phyloP scores from a whole-genome alignment of 1,140 invertebrate genomes.

The Habropoda laboriosa region DNA sequence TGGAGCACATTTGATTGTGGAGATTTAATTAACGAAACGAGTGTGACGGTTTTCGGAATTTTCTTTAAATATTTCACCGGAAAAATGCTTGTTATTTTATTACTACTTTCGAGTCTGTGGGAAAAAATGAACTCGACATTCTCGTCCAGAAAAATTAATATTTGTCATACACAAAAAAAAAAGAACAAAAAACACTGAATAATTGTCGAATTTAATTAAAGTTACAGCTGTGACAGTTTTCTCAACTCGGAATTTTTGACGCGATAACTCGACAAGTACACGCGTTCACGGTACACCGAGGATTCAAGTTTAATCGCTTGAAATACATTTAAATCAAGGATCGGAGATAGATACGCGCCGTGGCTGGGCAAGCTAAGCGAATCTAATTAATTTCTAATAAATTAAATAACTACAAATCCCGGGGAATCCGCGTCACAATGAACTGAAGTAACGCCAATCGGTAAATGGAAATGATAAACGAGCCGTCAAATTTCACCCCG shows the following conservation, averaged over 20 bases:
- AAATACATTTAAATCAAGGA: constrained; percentile 31
- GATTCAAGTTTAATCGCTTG: constrained; percentile 43
- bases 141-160: too few species aligned
- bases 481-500: not conserved
- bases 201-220: too few species aligned
- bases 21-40: too few species aligned
- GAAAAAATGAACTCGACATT: too few species aligned
- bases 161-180: too few species aligned
- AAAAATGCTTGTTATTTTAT: too few species aligned
- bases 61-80: too few species aligned
- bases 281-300: not conserved
- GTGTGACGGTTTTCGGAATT: too few species aligned
- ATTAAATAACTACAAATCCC: constrained; percentile 43
- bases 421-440: not conserved
- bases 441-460: not conserved
- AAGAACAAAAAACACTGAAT: too few species aligned
- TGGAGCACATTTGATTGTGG: too few species aligned
- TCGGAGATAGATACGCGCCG: not conserved
- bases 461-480: constrained; percentile 15
- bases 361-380: constrained; percentile 11
- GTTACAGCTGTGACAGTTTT: too few species aligned
- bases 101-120: too few species aligned
- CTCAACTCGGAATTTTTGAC: not conserved
- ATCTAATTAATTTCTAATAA: constrained; percentile 43
- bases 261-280: not conserved